Percentiles rank a stretch among this genome's conserved stretches.
phyloP scores from a whole-genome alignment of 2,113 vertebrate species.

The Alectura lathami region DNA sequence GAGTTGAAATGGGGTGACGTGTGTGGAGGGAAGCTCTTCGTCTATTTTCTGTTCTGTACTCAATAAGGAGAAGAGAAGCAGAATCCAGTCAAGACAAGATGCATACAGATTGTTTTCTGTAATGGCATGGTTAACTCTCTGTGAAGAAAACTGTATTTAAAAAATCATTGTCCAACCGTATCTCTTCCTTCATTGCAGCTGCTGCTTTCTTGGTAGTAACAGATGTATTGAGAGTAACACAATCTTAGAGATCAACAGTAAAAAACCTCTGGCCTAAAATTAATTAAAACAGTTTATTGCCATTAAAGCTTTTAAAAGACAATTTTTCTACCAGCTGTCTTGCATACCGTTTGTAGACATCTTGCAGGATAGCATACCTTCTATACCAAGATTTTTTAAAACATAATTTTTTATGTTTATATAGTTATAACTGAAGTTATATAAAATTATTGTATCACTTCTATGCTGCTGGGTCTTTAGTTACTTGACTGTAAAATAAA shows the following conservation, averaged over 20 bases:
- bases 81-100: neutral
- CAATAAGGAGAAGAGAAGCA: neutral
- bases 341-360: neutral
- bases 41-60: neutral
- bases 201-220: neutral
- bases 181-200: neutral
- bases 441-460: neutral
- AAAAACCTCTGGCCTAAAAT: neutral
- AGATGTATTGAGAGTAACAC: neutral
- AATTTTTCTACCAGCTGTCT: neutral
- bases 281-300: neutral
- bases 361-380: neutral
- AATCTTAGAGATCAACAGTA: neutral
- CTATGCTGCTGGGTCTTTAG: neutral
- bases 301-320: neutral
- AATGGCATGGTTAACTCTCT: neutral
- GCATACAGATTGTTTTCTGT: neutral
- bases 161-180: neutral
- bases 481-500: neutral
- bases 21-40: neutral
- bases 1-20: neutral
- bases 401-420: rapidly evolving
- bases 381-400: neutral
- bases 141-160: neutral
- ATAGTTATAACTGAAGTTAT: too few species aligned